These are phyloP conservation scores for Drosophila maculinotata DNA, from an alignment of 2,888 invertebrate species.

Conservation along the genomic window DNA sequence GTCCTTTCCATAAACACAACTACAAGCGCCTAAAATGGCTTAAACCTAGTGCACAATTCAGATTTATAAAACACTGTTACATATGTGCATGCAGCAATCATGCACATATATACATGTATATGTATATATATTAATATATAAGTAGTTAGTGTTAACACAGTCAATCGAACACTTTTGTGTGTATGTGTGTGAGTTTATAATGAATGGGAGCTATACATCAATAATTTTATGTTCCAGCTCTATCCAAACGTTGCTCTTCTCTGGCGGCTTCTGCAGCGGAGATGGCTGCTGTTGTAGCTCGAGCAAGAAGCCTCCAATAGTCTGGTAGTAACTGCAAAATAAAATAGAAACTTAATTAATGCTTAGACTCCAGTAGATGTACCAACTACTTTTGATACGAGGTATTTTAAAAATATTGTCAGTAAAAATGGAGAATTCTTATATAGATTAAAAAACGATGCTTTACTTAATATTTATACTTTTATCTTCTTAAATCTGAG, in stretches of 20 bases:
- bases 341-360: neutral
- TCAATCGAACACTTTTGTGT: conserved; percentile 72
- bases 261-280: conserved; percentile 83
- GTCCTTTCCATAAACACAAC: conserved; percentile 31
- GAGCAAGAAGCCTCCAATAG: conserved; percentile 81
- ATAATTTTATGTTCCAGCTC: conserved; percentile 79
- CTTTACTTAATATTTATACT: too few relatives aligned
- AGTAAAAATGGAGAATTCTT: neutral
- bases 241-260: conserved; percentile 84
- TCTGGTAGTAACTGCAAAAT: conserved; percentile 83
- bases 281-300: conserved; percentile 82
- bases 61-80: conserved; percentile 36
- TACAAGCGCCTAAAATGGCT: conserved; percentile 45
- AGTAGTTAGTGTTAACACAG: conserved; percentile 72
- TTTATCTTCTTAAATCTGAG: too few relatives aligned
- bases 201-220: conserved; percentile 56
- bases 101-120: conserved; percentile 29
- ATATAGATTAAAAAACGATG: too few relatives aligned
- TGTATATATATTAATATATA: conserved; percentile 27
- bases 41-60: conserved; percentile 45
- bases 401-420: neutral
- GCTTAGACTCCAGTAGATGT: neutral
- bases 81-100: conserved; percentile 11
- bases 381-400: neutral
- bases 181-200: conserved; percentile 13